A percentile compares a stretch with the other conserved stretches of the same genome.
phyloP scores from a whole-genome alignment of 2,888 invertebrate genomes.

The Labia minor region DNA sequence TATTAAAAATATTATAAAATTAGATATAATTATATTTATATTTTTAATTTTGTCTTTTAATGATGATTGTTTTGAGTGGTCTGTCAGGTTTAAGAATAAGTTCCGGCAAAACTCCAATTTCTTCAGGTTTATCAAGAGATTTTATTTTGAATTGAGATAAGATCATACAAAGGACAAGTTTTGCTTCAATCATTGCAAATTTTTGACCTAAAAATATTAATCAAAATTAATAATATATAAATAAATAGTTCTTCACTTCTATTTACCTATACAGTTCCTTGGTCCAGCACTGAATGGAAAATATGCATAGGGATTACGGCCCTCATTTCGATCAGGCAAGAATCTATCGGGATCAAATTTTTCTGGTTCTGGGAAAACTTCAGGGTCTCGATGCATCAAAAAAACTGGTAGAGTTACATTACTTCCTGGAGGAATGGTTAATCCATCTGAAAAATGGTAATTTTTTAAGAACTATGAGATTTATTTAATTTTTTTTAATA shows the following conservation, averaged over 20 bases:
- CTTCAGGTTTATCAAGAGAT: background rate
- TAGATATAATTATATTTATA: too few species aligned
- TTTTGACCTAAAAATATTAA: slow-evolving; percentile 17
- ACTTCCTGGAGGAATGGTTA: slow-evolving; percentile 24
- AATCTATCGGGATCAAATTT: slow-evolving; percentile 40
- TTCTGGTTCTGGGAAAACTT: slow-evolving; percentile 38
- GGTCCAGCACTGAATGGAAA: slow-evolving; percentile 41
- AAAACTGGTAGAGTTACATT: slow-evolving; percentile 27
- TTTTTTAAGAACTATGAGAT: too few species aligned
- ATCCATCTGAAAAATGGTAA: slow-evolving; percentile 22
- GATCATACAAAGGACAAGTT: background rate
- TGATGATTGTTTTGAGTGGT: background rate
- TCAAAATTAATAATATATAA: too few species aligned
- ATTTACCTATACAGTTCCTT: slow-evolving; percentile 37
- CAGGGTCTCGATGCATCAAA: slow-evolving; percentile 34
- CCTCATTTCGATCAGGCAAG: slow-evolving; percentile 33
- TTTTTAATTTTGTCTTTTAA: background rate
- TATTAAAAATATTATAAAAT: too few species aligned
- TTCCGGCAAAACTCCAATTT: slow-evolving; percentile 8
- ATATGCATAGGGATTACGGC: slow-evolving; percentile 38
- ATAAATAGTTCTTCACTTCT: too few species aligned
- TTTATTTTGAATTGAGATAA: slow-evolving; percentile 13
- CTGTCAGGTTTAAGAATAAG: background rate
- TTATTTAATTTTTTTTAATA: too few species aligned
- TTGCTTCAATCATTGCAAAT: slow-evolving; percentile 19